Percentiles rank a stretch among this genome's conserved stretches.
Evolutionary conservation across 2,797 vertebrate genomes (phyloP).

Genomic region (Xenops minutus): DNA sequence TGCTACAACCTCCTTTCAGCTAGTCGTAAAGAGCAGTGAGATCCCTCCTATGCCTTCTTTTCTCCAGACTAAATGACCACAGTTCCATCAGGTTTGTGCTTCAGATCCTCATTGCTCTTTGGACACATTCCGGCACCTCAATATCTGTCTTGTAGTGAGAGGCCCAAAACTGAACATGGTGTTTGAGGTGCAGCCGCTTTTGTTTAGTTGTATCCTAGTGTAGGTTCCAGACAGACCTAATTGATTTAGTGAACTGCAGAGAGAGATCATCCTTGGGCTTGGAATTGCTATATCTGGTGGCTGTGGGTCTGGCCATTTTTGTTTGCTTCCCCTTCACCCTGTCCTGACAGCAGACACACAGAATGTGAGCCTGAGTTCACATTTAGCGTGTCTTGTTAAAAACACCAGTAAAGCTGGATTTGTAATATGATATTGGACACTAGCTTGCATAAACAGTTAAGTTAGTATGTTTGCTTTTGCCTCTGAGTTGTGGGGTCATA

Average conservation of each 20-base stretch:
- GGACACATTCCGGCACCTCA: neutral
- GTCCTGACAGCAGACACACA: neutral
- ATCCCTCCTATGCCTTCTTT: neutral
- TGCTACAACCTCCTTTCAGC: neutral
- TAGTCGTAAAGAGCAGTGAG: neutral
- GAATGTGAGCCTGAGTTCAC: neutral
- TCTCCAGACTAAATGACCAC: neutral
- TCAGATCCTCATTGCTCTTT: neutral
- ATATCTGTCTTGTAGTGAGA: neutral
- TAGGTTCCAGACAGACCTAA: neutral
- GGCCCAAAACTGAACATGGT: neutral
- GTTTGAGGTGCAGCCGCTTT: neutral
- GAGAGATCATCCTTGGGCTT: neutral
- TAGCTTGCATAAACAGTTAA: neutral
- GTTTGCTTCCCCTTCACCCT: neutral
- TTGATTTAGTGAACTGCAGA: neutral
- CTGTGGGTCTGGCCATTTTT: neutral
- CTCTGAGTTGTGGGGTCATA: neutral
- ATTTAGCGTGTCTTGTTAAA: neutral
- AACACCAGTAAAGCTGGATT: neutral
- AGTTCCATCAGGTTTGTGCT: neutral
- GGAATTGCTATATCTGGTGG: neutral
- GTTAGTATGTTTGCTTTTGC: neutral
- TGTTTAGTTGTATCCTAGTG: neutral
- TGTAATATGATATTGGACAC: neutral